Base-by-base conservation (phyloP, 1,140 invertebrate species). In the Helicoverpa armigera region DNA sequence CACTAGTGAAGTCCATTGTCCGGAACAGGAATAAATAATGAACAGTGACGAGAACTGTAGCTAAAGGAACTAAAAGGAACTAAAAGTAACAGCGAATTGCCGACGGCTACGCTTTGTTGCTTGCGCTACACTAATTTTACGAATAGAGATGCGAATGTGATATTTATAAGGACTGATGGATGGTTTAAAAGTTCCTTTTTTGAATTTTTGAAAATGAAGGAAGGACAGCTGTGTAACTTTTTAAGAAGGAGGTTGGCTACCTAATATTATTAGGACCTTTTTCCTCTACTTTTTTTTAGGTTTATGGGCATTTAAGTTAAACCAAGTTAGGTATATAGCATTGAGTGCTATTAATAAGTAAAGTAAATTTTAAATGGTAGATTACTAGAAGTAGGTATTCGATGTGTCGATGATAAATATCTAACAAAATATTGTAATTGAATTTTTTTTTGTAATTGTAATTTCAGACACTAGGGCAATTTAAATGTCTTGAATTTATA, bases 21-120 rank as follows among this genome's bases (percentile, higher is more conserved):
- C 50, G 48, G 43, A 50, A 53, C 60, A 77, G 48, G 74, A 77
- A 77, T 77, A 77, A 77, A 65, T 77, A 35, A 77, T 77, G 48
- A 77, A 65, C 74, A 35, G 16, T 77, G 61, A 77, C 60, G 60
- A 58, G 43, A 53, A 13, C 54, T 35, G 63, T 67, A 48, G 16
- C 63, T 43, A 67, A 67, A 67, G 63, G 43, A 67, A 67, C 35
- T 67, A 67, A 67, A 67, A n/a, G n/a, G n/a, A n/a, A n/a, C n/a
- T n/a, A n/a, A n/a, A 67, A 58, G 35, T 61, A 60, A 58, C 53
- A 14, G 56, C 12, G 29, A 50, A 61, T 76, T 63, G 56, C 73
- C 56, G 12, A 4, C 16, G 73, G 73, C 73, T 61, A 11, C 53
- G 35, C 63, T 67, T 67, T 67, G 63, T 67, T 18, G 61, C 43